Evolutionary conservation across 1,140 invertebrate genomes (phyloP).

Genomic region (Drosophila pandora): DNA sequence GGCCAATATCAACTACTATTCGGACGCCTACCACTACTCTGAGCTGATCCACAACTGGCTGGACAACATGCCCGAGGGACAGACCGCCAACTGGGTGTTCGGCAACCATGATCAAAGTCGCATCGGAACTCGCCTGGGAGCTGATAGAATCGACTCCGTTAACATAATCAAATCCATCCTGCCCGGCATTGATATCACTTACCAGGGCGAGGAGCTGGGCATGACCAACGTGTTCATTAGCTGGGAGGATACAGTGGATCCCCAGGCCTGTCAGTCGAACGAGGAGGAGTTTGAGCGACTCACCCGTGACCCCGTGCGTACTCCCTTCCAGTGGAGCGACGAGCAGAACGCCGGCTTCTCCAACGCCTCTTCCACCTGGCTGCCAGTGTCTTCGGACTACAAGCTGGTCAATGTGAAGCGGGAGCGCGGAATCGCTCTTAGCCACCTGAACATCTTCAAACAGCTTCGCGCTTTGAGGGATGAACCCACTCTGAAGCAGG

Average conservation of each 20-base stretch:
- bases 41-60: slow-evolving; percentile 86
- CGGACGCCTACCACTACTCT: slow-evolving; percentile 85
- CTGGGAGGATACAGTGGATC: slow-evolving; percentile 85
- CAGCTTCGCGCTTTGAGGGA: slow-evolving; percentile 65
- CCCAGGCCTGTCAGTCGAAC: slow-evolving; percentile 78
- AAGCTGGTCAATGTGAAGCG: slow-evolving; percentile 84
- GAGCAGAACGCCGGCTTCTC: slow-evolving; percentile 86
- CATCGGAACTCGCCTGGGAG: slow-evolving; percentile 86
- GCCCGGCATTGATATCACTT: slow-evolving; percentile 90
- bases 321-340: slow-evolving; percentile 89
- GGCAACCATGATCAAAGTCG: slow-evolving; percentile 88
- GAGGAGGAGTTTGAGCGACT: slow-evolving; percentile 66
- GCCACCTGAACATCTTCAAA: slow-evolving; percentile 81
- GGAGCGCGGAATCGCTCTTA: slow-evolving; percentile 76
- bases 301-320: slow-evolving; percentile 86
- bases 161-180: slow-evolving; percentile 88
- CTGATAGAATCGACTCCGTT: slow-evolving; percentile 87
- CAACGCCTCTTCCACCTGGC: slow-evolving; percentile 86
- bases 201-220: slow-evolving; percentile 92
- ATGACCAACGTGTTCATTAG: slow-evolving; percentile 88
- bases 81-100: slow-evolving; percentile 87
- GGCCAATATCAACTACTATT: slow-evolving; percentile 84
- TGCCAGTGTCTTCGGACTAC: slow-evolving; percentile 87
- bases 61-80: slow-evolving; percentile 85
- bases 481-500: slow-evolving; percentile 78